Percentiles rank a stretch among this genome's conserved stretches.
These are phyloP conservation scores for Saxicola maurus DNA, from an alignment of 2,797 vertebrate genomes.

Conservation along the genomic window DNA sequence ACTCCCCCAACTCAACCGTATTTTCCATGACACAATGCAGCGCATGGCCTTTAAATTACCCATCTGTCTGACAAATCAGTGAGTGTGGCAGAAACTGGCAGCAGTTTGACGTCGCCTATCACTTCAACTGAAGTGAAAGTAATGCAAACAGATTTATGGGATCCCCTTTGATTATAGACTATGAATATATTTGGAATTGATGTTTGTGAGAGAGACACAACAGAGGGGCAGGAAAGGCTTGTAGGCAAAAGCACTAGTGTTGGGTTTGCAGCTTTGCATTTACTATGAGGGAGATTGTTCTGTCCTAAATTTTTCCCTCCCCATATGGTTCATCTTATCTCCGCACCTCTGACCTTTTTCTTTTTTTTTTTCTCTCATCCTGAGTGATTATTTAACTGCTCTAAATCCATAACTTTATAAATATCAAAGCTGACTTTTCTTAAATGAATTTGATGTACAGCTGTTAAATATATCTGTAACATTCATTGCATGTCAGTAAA, in stretches of 20 bases:
- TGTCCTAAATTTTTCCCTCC: background rate
- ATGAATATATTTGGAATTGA: conserved; percentile 53
- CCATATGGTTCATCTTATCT: background rate
- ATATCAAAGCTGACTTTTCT: background rate
- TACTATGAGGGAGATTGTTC: background rate
- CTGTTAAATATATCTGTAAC: background rate
- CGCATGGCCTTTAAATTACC: conserved; percentile 83
- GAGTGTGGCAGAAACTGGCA: conserved; percentile 65
- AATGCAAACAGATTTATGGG: conserved; percentile 67
- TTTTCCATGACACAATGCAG: conserved; percentile 80
- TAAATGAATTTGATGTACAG: background rate
- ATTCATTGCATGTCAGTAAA: background rate
- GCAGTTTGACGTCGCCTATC: conserved; percentile 57
- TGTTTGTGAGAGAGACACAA: conserved; percentile 36
- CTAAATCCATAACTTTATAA: background rate
- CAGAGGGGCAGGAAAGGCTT: conserved; percentile 8
- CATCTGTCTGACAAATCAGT: conserved; percentile 78
- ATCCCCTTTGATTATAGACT: conserved; percentile 64
- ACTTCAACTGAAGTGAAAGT: conserved; percentile 66
- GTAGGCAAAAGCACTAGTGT: background rate
- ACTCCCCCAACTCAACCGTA: conserved; percentile 58
- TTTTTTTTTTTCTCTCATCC: background rate
- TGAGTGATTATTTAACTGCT: background rate
- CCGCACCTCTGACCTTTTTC: background rate
- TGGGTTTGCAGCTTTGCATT: background rate